Evolutionary conservation across 2,113 vertebrate genomes (phyloP), one percentile per base, ranked within the genome.

Genomic region (Pimephales promelas): DNA sequence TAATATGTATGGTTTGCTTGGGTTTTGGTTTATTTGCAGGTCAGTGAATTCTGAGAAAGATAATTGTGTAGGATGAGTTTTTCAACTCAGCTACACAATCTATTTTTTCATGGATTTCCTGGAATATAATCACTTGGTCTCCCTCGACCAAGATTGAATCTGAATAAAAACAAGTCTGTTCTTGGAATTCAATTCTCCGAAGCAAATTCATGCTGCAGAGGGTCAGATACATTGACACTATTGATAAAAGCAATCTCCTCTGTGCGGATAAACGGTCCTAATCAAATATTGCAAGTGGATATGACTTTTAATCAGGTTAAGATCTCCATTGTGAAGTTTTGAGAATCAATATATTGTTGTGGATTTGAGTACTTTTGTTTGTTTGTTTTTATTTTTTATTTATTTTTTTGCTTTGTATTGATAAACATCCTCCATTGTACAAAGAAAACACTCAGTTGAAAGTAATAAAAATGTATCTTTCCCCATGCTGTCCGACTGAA

Each of bases 391-490:
- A n/a, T n/a, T n/a, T n/a, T n/a, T n/a, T n/a, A n/a, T n/a, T 70
- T 74, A 14, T 72, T 40, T 86, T 4, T 68, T 82, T 34, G 8
- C 74, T 76, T 70, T 54, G 71, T 84, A 52, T 66, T 40, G 79
- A 86, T 86, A 66, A 82, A 26, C 71, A 73, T 83, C 72, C 11
- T 11, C 79, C 61, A 86, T 72, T 52, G n/a, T 40, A 54, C 54
- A 84, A 34, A 54, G 56, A 75, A 84, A 77, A 75, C 81, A 47
- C 70, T 43, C 36, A 22, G 73, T 74, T 72, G 68, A 26, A 31
- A 8, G 80, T 84, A 88, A 88, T 88, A 85, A 83, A 86, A 88
- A 86, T 64, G 62, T 64, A 71, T 43, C 59, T 49, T 59, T 36
- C 84, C 47, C 76, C 47, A 34, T 66, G 52, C 47, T 78, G 43